phyloP scores from a whole-genome alignment of 2,113 vertebrate species.

The Cyphomyrus plagiostoma region DNA sequence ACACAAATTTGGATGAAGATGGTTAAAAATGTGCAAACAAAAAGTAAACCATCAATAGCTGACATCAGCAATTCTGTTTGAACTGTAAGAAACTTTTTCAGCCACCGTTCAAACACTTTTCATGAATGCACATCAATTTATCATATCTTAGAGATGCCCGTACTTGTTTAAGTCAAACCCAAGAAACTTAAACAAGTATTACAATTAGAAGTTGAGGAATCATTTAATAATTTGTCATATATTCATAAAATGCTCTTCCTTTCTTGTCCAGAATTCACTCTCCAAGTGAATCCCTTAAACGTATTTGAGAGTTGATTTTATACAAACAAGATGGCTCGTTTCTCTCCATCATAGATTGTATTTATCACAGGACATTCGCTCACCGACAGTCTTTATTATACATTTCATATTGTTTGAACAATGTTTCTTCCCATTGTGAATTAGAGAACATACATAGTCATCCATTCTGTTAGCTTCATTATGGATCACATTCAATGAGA shows the following conservation, averaged over 20 bases:
- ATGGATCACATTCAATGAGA: background rate
- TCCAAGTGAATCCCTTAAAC: background rate
- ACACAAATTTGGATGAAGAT: background rate
- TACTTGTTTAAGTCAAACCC: background rate
- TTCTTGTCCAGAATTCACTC: background rate
- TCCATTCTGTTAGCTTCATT: background rate
- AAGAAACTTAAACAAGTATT: background rate
- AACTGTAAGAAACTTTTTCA: background rate
- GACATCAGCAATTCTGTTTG: background rate
- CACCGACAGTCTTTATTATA: background rate
- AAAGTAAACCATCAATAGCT: background rate
- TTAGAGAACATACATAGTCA: background rate
- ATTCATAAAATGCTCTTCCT: background rate
- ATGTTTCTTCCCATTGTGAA: background rate
- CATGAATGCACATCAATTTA: background rate
- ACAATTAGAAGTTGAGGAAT: background rate
- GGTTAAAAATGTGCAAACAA: background rate
- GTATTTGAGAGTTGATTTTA: background rate
- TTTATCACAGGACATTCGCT: background rate
- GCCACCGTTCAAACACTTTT: background rate
- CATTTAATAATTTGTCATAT: background rate
- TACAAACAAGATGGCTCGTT: background rate
- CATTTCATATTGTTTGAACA: background rate
- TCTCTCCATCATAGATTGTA: background rate
- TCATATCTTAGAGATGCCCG: background rate